phyloP scores from a whole-genome alignment of 30 jellyfish, hydroid and myxozoan genomes.

The Aurelia aurita region DNA sequence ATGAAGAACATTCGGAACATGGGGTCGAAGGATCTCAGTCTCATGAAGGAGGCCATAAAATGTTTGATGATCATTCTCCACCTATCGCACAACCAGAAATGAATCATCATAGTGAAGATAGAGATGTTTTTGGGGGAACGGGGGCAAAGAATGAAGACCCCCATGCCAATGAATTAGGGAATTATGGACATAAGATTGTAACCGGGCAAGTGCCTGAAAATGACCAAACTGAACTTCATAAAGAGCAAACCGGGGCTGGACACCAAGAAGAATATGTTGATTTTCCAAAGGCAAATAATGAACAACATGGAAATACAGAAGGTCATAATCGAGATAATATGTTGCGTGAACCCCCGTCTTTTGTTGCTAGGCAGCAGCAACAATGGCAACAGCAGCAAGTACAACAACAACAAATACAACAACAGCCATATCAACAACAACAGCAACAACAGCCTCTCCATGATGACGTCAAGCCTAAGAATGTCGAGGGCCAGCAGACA shows the following conservation, averaged over 20 bases:
- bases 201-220: neutral
- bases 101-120: constrained; percentile 9
- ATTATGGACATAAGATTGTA: neutral
- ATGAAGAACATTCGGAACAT: neutral
- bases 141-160: neutral
- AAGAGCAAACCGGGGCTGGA: constrained; percentile 4
- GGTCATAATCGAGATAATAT: neutral
- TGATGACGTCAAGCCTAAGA: too few relatives aligned
- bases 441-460: too few relatives aligned
- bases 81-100: neutral
- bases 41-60: neutral
- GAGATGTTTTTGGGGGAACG: constrained; percentile 12
- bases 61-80: neutral
- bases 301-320: neutral
- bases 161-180: neutral
- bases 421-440: too few relatives aligned
- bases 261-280: constrained; percentile 20
- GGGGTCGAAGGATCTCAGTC: neutral
- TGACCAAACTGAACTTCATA: neutral
- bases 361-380: neutral
- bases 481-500: neutral
- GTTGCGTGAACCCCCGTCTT: neutral
- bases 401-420: too few relatives aligned
- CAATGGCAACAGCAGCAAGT: neutral
- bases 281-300: constrained; percentile 1